These are phyloP conservation scores for Eupithecia insigniata DNA, from an alignment of 2,888 invertebrate species.

Conservation along the genomic window DNA sequence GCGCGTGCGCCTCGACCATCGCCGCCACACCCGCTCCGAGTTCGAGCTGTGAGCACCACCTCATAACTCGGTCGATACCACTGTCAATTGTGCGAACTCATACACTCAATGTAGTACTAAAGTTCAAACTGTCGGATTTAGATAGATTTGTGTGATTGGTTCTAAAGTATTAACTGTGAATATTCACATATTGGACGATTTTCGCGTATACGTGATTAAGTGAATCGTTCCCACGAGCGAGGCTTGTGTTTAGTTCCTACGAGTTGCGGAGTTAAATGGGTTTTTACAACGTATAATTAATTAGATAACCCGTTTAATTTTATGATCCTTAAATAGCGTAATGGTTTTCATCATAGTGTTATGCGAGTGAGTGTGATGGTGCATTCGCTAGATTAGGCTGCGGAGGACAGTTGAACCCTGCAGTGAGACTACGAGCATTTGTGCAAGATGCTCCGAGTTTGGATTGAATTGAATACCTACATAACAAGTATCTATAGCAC, in stretches of 20 bases:
- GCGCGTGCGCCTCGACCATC: constrained; percentile 77
- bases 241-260: constrained; percentile 83
- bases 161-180: constrained; percentile 54
- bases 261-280: constrained; percentile 64
- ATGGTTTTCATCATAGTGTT: constrained; percentile 13
- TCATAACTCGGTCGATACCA: constrained; percentile 42
- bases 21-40: constrained; percentile 82
- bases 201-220: constrained; percentile 62
- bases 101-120: constrained; percentile 55
- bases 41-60: constrained; percentile 71
- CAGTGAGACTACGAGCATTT: constrained; percentile 21
- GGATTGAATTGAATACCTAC: constrained; percentile 32
- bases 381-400: constrained; percentile 20
- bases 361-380: constrained; percentile 27
- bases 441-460: constrained; percentile 25
- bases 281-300: constrained; percentile 48
- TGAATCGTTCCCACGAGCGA: constrained; percentile 71
- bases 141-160: constrained; percentile 38
- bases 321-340: constrained; percentile 41
- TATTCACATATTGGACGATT: constrained; percentile 56
- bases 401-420: constrained; percentile 26
- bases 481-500: constrained; percentile 39
- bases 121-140: constrained; percentile 41
- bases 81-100: constrained; percentile 63
- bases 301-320: constrained; percentile 47